Evolutionary conservation across 1,140 invertebrate species (phyloP), one percentile per base, ranked within the genome.

Genomic region (Papilio glaucus): DNA sequence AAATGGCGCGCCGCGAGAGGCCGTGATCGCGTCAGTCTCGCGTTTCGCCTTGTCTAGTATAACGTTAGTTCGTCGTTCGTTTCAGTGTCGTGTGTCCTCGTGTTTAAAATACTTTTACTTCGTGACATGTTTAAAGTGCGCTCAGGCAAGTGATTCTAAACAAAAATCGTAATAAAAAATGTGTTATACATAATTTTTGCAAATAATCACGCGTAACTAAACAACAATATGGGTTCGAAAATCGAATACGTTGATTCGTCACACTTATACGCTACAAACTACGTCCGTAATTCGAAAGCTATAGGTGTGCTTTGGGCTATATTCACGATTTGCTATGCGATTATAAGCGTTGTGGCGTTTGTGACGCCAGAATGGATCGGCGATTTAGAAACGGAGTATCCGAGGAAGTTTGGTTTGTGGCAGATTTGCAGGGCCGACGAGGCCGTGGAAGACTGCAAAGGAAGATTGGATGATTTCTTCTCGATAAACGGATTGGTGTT

Each of bases 241-340:
- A 96, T 98, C 78, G 97, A 98, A 88, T 98, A 98, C 90, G 96
- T 98, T 65, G 97, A 98, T 86, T 97, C 96, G 63, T 96, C 96
- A 69, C 97, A 98, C 91, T 95, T 98, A 87, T 97, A 98, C 90
- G 97, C 97, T 65, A 97, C 97, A 21, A 98, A 97, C 92, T 99
- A 99, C 92, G 96, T 98, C 49, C 95, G 98, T 83, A 99, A 99
- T 95, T 98, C 97, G 60, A 98, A 98, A 94, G 98, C 98, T 42
- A 98, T 99, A 70, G 98, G 98, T 45, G 98, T 99, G 15, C 94
- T 99, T 57, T 99, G 99, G 99, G 98, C 96, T 21, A 97, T 99
- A 79, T 99, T 99, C 89, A 97, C 97, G 68, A 97, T 99, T 84
- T 99, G 98, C 93, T 99, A 98, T 91, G 97, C 98, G 63, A 99